Evolutionary conservation across 2,113 vertebrate species (phyloP).

Genomic region (Diphyllodes magnificus): DNA sequence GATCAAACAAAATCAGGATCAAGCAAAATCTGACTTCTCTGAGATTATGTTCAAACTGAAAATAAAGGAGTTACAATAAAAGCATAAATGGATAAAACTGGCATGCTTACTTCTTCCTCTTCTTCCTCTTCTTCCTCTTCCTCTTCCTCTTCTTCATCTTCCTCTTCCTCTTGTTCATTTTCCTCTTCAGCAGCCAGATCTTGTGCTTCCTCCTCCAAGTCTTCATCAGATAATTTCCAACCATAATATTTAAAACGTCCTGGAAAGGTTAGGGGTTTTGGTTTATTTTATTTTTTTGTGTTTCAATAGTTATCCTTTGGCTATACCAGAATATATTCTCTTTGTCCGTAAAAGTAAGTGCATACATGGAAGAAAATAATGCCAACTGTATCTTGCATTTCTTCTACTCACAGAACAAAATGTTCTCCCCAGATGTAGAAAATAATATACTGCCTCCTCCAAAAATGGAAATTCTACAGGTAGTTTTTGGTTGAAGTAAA

Average conservation of each 20-base stretch:
- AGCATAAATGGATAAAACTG: not conserved
- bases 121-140: slow-evolving; percentile 45
- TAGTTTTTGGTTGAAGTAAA: not conserved
- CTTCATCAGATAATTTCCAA: slow-evolving; percentile 73
- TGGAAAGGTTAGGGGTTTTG: slow-evolving; percentile 21
- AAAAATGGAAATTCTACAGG: not conserved
- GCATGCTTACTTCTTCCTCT: slow-evolving; percentile 58
- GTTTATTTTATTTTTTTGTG: not conserved
- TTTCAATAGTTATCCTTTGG: not conserved
- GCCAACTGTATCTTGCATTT: not conserved
- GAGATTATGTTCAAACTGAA: not conserved
- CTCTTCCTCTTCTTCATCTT: not conserved
- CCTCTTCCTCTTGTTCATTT: not conserved
- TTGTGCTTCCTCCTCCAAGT: slow-evolving; percentile 83
- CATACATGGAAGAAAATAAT: not conserved
- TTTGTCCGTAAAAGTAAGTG: not conserved
- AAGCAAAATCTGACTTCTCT: not conserved
- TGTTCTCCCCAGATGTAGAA: not conserved
- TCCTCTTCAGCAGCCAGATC: slow-evolving; percentile 72
- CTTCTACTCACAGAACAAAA: not conserved
- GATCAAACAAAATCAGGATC: not conserved
- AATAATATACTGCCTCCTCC: not conserved
- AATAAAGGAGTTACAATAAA: not conserved
- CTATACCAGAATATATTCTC: not conserved
- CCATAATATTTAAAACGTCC: slow-evolving; percentile 79